A percentile compares a stretch with the other conserved stretches of the same genome.
Conservation (phyloP, 2,797 vertebrate species). For the Monodelphis domestica region DNA sequence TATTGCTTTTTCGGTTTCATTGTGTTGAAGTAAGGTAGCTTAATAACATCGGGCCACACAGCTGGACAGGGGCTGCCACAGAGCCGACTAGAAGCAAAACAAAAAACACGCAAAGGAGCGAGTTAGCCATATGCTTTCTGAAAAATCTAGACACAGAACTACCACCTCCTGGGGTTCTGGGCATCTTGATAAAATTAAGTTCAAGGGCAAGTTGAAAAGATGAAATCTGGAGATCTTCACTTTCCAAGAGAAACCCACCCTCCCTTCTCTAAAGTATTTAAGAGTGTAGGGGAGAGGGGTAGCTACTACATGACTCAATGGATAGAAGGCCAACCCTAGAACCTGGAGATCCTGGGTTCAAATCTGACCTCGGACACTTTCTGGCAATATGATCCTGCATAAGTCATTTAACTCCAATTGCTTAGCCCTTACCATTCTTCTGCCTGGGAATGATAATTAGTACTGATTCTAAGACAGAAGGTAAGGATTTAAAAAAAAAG, state of each 20-base stretch:
- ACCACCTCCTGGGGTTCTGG: slow-evolving; percentile 24
- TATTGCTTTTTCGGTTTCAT: slow-evolving; percentile 99
- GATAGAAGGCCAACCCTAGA: too few relatives aligned
- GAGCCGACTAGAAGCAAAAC: slow-evolving; percentile 89
- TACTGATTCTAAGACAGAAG: too few relatives aligned
- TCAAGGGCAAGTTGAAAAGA: slow-evolving; percentile 46
- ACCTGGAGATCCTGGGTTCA: too few relatives aligned
- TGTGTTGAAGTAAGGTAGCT: slow-evolving; percentile 98
- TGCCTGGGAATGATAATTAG: too few relatives aligned
- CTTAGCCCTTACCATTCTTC: too few relatives aligned
- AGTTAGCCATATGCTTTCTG: slow-evolving; percentile 41
- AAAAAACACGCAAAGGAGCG: slow-evolving; percentile 45
- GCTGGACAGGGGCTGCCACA: slow-evolving; percentile 98
- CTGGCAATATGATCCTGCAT: too few relatives aligned
- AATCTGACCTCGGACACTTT: too few relatives aligned
- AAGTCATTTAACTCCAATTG: too few relatives aligned
- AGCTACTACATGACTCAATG: too few relatives aligned
- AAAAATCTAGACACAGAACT: slow-evolving; percentile 44
- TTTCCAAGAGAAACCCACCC: neutral
- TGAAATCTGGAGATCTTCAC: slow-evolving; percentile 23
- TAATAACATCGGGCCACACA: slow-evolving; percentile 98
- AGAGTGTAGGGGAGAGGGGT: neutral
- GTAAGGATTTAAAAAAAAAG: too few relatives aligned
- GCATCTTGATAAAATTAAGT: slow-evolving; percentile 43
- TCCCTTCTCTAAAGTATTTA: neutral